These are phyloP conservation scores for Zeugodacus cucurbitae DNA, from an alignment of 1,140 invertebrate species.

Conservation along the genomic window DNA sequence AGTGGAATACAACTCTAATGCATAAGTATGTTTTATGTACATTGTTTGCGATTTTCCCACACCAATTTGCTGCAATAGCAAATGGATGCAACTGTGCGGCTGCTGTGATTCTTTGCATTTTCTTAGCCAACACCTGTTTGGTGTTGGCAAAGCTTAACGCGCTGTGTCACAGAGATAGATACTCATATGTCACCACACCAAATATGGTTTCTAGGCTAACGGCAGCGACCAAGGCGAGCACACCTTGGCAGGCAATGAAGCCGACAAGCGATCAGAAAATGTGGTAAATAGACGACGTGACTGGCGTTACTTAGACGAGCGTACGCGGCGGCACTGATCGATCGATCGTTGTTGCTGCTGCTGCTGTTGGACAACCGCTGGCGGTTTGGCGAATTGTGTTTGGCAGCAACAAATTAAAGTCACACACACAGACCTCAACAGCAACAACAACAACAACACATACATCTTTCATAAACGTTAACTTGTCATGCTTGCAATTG, in stretches of 20 bases:
- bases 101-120: background rate
- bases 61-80: background rate
- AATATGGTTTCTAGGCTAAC: constrained; percentile 33
- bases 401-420: constrained; percentile 18
- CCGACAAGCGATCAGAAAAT: constrained; percentile 26
- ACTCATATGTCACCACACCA: constrained; percentile 31
- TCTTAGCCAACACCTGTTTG: constrained; percentile 15
- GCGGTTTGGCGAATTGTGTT: background rate
- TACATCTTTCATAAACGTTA: background rate
- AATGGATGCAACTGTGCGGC: background rate
- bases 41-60: background rate
- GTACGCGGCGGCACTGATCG: background rate
- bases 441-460: no score
- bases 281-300: constrained; percentile 18
- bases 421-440: no score
- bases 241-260: background rate
- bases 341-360: constrained; percentile 8
- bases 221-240: background rate
- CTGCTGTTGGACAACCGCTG: background rate
- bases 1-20: background rate
- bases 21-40: background rate
- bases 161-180: background rate
- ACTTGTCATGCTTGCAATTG: constrained; percentile 1
- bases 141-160: background rate
- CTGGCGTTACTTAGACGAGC: background rate